Conservation (phyloP, 2,797 vertebrate species). For the Paramormyrops hopkinsi region DNA sequence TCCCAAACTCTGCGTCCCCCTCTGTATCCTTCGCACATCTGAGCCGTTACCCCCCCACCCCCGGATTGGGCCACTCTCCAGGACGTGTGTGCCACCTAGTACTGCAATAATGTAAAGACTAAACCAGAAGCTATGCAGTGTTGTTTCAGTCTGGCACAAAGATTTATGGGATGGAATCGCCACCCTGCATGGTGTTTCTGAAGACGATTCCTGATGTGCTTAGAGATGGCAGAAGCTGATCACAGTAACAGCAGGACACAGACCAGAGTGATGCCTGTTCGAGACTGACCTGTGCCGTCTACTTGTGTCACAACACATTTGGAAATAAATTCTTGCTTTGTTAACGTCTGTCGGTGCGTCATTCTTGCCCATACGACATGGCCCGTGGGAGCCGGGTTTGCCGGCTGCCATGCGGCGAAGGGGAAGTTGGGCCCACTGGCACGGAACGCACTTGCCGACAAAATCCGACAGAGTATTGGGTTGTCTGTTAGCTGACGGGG, state of each 20-base stretch:
- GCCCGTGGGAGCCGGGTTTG: background rate
- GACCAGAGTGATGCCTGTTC: constrained; percentile 46
- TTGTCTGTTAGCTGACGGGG: background rate
- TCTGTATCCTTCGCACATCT: background rate
- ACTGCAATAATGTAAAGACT: constrained; percentile 74
- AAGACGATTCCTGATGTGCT: background rate
- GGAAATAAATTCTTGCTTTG: constrained; percentile 52
- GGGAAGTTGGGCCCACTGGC: background rate
- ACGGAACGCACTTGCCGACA: background rate
- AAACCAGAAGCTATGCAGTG: constrained; percentile 72
- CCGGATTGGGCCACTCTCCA: background rate
- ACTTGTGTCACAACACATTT: constrained; percentile 41
- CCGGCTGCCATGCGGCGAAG: background rate
- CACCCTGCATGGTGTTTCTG: constrained; percentile 29
- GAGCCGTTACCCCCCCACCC: background rate
- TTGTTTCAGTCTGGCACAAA: constrained; percentile 64
- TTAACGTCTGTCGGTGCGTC: constrained; percentile 28
- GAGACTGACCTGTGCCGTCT: constrained; percentile 43
- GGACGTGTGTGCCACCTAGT: constrained; percentile 45
- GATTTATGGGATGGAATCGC: constrained; percentile 45
- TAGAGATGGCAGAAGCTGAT: background rate
- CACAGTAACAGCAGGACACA: background rate
- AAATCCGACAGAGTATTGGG: background rate
- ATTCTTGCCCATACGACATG: background rate
- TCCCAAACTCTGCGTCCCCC: background rate